Conservation (phyloP, 2,888 invertebrate genomes). For the Resseliella maxima region DNA sequence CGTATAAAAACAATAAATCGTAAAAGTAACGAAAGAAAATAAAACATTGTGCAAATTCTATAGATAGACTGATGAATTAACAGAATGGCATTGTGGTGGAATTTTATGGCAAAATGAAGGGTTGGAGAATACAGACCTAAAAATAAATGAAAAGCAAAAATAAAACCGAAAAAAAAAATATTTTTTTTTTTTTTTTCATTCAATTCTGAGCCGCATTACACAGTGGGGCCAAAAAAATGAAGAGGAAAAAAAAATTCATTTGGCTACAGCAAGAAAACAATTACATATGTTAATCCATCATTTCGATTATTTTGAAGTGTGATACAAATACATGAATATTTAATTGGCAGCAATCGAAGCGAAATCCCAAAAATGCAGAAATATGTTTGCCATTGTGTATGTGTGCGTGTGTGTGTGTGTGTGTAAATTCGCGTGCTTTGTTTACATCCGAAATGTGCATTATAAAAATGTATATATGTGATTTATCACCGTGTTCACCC, state of each 20-base stretch:
- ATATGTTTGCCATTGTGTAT: not conserved
- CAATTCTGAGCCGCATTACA: not conserved
- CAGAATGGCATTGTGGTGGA: not conserved
- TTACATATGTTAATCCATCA: constrained; percentile 47
- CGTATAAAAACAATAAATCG: too few species aligned
- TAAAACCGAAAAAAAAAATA: too few species aligned
- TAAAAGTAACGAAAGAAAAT: too few species aligned
- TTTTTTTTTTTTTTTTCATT: constrained; percentile 15
- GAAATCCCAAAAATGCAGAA: not conserved
- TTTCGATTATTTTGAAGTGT: constrained; percentile 48
- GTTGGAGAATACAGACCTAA: not conserved
- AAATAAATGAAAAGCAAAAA: constrained; percentile 7
- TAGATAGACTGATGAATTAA: constrained; percentile 26
- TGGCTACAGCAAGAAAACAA: constrained; percentile 10
- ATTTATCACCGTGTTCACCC: not conserved
- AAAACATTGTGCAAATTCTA: not conserved
- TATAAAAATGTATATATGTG: too few species aligned
- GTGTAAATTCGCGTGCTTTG: too few species aligned
- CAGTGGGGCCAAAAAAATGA: not conserved
- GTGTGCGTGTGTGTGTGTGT: too few species aligned
- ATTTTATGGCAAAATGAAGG: constrained; percentile 11
- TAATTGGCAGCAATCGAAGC: constrained; percentile 23
- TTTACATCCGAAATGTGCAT: too few species aligned
- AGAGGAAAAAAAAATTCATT: not conserved
- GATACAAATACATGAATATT: constrained; percentile 39